phyloP scores from a whole-genome alignment of 1,140 invertebrate genomes.

The Drosophila azteca region DNA sequence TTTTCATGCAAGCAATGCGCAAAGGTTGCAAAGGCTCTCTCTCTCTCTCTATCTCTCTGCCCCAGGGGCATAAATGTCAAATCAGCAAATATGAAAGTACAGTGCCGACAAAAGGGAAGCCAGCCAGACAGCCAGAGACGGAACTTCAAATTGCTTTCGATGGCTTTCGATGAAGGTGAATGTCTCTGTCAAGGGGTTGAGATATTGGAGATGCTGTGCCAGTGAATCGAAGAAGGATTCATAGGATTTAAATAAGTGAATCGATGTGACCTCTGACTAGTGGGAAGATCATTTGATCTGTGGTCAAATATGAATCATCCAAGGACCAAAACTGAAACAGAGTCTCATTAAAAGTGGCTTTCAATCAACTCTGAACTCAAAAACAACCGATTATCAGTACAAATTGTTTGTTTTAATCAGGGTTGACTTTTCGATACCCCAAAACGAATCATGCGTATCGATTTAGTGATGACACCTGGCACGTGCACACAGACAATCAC shows the following conservation, averaged over 20 bases:
- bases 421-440: no score
- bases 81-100: slow-evolving; percentile 62
- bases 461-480: slow-evolving; percentile 18
- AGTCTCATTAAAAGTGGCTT: no score
- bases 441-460: slow-evolving; percentile 24
- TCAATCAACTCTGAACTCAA: no score
- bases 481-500: slow-evolving; percentile 17
- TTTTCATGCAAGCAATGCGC: slow-evolving; percentile 71
- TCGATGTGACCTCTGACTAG: no score
- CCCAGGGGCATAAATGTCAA: slow-evolving; percentile 55
- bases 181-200: no score
- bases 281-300: no score
- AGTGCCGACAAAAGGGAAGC: slow-evolving; percentile 14
- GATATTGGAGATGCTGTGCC: background rate
- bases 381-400: no score
- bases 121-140: no score
- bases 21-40: slow-evolving; percentile 47
- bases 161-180: background rate
- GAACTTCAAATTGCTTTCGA: background rate
- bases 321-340: no score
- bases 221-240: slow-evolving; percentile 6
- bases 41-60: background rate
- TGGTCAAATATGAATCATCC: no score
- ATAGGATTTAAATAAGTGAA: no score
- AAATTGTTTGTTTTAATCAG: no score